These are phyloP conservation scores for Hedychridium roseum DNA, from an alignment of 2,888 invertebrate genomes.

Conservation along the genomic window DNA sequence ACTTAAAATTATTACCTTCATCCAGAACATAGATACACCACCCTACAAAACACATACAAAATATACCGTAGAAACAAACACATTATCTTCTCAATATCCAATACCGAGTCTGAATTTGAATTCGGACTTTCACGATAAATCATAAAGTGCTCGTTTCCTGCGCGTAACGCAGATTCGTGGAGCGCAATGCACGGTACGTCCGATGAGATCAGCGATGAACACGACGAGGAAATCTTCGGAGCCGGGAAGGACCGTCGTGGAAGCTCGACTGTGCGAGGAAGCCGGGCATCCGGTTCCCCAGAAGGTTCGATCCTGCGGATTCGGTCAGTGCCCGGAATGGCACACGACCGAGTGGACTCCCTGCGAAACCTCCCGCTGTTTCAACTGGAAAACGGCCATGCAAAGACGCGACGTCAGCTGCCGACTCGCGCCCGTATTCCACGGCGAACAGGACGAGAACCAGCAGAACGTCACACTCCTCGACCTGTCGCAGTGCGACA, in stretches of 20 bases:
- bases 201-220: conserved; percentile 59
- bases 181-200: conserved; percentile 75
- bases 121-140: no score
- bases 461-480: conserved; percentile 66
- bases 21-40: no score
- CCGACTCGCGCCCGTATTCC: no score
- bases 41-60: no score
- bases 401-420: conserved; percentile 77
- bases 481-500: conserved; percentile 73
- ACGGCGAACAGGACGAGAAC: conserved; percentile 62
- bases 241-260: conserved; percentile 66
- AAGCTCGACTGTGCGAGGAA: conserved; percentile 74
- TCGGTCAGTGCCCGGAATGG: conserved; percentile 79
- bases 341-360: conserved; percentile 74
- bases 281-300: conserved; percentile 73
- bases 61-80: no score
- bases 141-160: no score
- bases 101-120: no score
- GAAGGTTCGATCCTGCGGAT: conserved; percentile 73
- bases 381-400: conserved; percentile 79
- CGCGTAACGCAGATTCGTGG: conserved; percentile 77
- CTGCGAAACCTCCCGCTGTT: conserved; percentile 78
- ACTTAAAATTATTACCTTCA: no score
- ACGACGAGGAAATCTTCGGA: conserved; percentile 51
- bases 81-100: no score